These are phyloP conservation scores for Netelia virgata DNA, from an alignment of 2,888 invertebrate species.

Conservation along the genomic window DNA sequence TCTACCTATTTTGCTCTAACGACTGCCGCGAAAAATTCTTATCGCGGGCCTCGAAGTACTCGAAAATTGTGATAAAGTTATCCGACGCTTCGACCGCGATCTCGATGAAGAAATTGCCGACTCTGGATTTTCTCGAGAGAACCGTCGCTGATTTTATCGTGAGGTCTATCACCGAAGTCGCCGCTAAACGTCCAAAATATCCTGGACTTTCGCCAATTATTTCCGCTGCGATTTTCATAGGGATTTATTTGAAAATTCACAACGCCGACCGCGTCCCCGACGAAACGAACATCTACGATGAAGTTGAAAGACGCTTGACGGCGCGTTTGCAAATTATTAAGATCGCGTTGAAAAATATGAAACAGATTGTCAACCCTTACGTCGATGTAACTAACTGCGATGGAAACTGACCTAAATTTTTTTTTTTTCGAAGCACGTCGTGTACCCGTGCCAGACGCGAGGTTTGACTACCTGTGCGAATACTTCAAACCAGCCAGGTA, in stretches of 20 bases:
- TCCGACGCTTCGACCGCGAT: constrained; percentile 84
- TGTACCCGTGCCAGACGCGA: constrained; percentile 98
- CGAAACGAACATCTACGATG: constrained; percentile 82
- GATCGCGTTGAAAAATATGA: constrained; percentile 85
- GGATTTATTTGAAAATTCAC: constrained; percentile 87
- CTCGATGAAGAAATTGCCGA: constrained; percentile 86
- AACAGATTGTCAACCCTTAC: constrained; percentile 87
- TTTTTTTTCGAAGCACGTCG: constrained; percentile 89
- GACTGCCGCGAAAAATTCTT: constrained; percentile 87
- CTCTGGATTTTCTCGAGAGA: constrained; percentile 88
- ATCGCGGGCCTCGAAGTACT: constrained; percentile 85
- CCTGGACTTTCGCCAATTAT: constrained; percentile 86
- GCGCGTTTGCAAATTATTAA: constrained; percentile 84
- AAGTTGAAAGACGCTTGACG: constrained; percentile 83
- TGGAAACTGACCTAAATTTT: constrained; percentile 69
- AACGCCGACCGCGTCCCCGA: constrained; percentile 80
- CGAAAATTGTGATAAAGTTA: constrained; percentile 84
- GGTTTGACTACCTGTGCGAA: constrained; percentile 97
- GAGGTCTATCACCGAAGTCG: constrained; percentile 86
- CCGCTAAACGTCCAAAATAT: constrained; percentile 87
- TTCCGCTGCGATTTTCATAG: constrained; percentile 87
- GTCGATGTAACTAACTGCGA: constrained; percentile 54
- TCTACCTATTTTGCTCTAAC: constrained; percentile 87
- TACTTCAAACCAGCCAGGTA: constrained; percentile 98
- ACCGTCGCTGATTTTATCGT: constrained; percentile 86